Evolutionary conservation across 2,113 vertebrate species (phyloP).

Genomic region (Menidia beryllina): DNA sequence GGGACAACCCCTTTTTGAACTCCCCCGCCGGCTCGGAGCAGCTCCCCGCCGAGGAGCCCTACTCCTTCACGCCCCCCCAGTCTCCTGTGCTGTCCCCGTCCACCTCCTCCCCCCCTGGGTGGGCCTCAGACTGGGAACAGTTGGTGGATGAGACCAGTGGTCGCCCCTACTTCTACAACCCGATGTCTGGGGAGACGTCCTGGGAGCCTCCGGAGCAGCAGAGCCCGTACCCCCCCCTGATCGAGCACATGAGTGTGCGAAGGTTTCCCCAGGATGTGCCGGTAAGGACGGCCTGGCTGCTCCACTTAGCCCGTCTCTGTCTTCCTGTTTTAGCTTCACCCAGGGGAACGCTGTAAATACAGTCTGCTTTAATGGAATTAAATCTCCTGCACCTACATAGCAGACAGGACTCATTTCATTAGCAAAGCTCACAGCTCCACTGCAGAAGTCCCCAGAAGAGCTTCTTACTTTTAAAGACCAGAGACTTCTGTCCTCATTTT

Average conservation of each 20-base stretch:
- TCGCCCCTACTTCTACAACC: slow-evolving; percentile 90
- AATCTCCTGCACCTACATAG: slow-evolving; percentile 61
- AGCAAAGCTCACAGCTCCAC: slow-evolving; percentile 14
- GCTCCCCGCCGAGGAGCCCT: slow-evolving; percentile 15
- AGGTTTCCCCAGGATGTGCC: slow-evolving; percentile 65
- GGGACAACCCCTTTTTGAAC: slow-evolving; percentile 88
- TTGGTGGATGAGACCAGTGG: slow-evolving; percentile 87
- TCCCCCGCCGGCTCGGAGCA: slow-evolving; percentile 62
- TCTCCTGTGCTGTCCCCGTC: slow-evolving; percentile 43
- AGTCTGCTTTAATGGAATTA: slow-evolving; percentile 66
- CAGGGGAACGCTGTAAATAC: slow-evolving; percentile 67
- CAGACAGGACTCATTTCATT: slow-evolving; percentile 44
- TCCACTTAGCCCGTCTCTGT: slow-evolving; percentile 61
- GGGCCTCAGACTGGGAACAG: slow-evolving; percentile 85
- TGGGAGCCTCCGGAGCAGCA: slow-evolving; percentile 88
- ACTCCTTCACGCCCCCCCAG: slow-evolving; percentile 39
- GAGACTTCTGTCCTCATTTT: slow-evolving; percentile 26
- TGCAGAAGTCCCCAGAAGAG: slow-evolving; percentile 9
- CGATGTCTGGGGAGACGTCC: slow-evolving; percentile 88
- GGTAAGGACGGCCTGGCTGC: slow-evolving; percentile 73
- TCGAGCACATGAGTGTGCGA: slow-evolving; percentile 70
- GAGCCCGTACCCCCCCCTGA: slow-evolving; percentile 53
- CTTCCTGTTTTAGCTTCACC: slow-evolving; percentile 73
- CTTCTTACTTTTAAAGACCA: slow-evolving; percentile 17
- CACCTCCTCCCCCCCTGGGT: slow-evolving; percentile 63